Base-by-base conservation (phyloP, 2,888 invertebrate genomes). In the Drosophila macrospina region DNA sequence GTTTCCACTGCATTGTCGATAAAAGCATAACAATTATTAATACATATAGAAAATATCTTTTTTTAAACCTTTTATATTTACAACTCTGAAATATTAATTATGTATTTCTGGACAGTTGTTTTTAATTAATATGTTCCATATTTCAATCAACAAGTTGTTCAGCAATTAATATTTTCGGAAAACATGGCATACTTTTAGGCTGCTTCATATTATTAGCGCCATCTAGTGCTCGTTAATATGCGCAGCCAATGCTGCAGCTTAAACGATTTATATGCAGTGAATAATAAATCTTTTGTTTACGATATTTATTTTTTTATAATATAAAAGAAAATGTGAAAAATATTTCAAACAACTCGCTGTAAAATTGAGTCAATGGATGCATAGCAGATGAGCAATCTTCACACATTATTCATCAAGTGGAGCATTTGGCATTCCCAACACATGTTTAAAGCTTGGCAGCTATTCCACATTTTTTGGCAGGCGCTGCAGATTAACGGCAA, bases 391-490 rank as follows among this genome's bases (percentile, higher is more conserved):
- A 52, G 15, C 28, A 41, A 41, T 51, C 47, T 39, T 24, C 32
- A 34, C 24, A 47, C 39, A 39, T 50, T 42, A 54, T 15, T 73
- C 37, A 67, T 16, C 26, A 56, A 15, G 15, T 37, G 1, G 11
- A 36, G 20, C 20, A 69, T 51, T 77, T 65, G 13, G 13, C 41
- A 80, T 80, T 79, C 71, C 34, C 11, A 39, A 36, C 64, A 52
- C 81, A 69, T 55, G 36, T 6, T 2, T 34, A 15, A 5, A 64
- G 34, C 61, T 68, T 74, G 71, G 69, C 71, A 60, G 34, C 65
- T 5, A 44, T 50, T 63, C 51, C 63, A 41, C 42, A 64, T 69
- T 60, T 57, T 66, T 83, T 82, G 82, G 80, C 80, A 78, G 73
- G 67, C 73, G 75, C 61, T 65, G 41, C 61, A 61, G 63, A 69